Evolutionary conservation across 2,888 invertebrate genomes (phyloP).

Genomic region (Tetragonisca angustula): DNA sequence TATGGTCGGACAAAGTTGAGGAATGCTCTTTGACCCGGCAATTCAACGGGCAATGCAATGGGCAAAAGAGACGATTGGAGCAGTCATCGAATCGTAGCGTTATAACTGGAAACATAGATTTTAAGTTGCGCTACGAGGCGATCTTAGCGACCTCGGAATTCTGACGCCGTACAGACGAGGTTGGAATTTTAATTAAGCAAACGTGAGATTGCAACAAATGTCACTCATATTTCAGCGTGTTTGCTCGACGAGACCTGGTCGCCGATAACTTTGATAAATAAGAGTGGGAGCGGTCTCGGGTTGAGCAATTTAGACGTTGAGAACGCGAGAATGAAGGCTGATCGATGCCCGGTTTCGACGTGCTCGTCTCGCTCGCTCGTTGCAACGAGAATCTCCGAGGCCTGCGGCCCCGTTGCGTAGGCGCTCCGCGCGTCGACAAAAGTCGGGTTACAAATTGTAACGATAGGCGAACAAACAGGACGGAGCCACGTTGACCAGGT

Average conservation of each 20-base stretch:
- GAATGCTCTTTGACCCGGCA: background rate
- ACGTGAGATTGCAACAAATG: background rate
- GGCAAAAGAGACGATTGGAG: no score
- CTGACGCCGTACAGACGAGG: no score
- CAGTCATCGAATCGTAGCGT: no score
- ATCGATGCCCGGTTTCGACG: slow-evolving; percentile 10
- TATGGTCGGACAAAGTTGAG: background rate
- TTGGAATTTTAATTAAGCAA: background rate
- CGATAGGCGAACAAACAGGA: slow-evolving; percentile 66
- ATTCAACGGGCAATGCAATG: no score
- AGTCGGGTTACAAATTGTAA: slow-evolving; percentile 58
- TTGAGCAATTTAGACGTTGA: slow-evolving; percentile 33
- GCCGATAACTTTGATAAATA: slow-evolving; percentile 3
- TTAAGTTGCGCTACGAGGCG: no score
- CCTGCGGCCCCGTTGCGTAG: slow-evolving; percentile 26
- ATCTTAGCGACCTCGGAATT: background rate
- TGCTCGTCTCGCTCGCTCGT: background rate
- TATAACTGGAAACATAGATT: no score
- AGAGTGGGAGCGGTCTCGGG: background rate
- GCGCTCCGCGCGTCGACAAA: slow-evolving; percentile 9
- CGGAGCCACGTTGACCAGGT: slow-evolving; percentile 64
- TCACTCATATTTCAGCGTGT: background rate
- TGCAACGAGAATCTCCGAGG: slow-evolving; percentile 6
- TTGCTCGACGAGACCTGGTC: no score
- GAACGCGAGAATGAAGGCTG: slow-evolving; percentile 13